A percentile compares a stretch with the other conserved stretches of the same genome.
Evolutionary conservation across 1,140 invertebrate species (phyloP).

Genomic region (Camponotus vicinus): DNA sequence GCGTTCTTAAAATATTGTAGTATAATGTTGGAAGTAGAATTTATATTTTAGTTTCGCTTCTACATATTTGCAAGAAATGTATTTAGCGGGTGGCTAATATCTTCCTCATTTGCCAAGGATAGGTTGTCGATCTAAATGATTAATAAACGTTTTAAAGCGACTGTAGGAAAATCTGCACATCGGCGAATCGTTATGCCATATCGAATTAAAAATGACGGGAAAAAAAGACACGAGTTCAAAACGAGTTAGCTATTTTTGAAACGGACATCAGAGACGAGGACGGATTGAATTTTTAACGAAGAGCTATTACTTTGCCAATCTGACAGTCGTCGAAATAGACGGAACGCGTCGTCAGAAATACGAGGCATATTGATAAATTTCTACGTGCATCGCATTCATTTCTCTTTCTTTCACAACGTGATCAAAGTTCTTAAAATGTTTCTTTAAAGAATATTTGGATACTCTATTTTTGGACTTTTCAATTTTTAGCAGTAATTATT

Average conservation of each 20-base stretch:
- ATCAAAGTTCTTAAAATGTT: not conserved
- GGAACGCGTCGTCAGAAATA: slow-evolving; percentile 46
- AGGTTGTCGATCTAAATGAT: slow-evolving; percentile 41
- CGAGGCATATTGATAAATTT: slow-evolving; percentile 65
- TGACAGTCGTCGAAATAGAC: slow-evolving; percentile 64
- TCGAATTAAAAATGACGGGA: slow-evolving; percentile 34
- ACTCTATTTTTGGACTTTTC: not conserved
- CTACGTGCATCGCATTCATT: not conserved
- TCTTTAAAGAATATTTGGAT: not conserved
- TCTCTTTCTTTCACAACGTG: not conserved
- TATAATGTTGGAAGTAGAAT: slow-evolving; percentile 22
- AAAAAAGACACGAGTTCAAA: slow-evolving; percentile 56
- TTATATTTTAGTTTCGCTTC: slow-evolving; percentile 45
- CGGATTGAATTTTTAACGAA: slow-evolving; percentile 60
- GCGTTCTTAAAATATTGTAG: not conserved
- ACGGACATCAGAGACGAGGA: slow-evolving; percentile 10
- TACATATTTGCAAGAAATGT: slow-evolving; percentile 11
- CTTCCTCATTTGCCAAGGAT: slow-evolving; percentile 20
- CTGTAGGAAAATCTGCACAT: slow-evolving; percentile 24
- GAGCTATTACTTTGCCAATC: slow-evolving; percentile 59
- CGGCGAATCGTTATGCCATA: slow-evolving; percentile 22
- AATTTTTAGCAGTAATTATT: not conserved
- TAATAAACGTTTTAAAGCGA: slow-evolving; percentile 48
- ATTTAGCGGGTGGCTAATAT: slow-evolving; percentile 32
- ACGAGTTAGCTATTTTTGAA: slow-evolving; percentile 62